These are phyloP conservation scores for Lethrus apterus DNA, from an alignment of 1,140 invertebrate species.

Conservation along the genomic window DNA sequence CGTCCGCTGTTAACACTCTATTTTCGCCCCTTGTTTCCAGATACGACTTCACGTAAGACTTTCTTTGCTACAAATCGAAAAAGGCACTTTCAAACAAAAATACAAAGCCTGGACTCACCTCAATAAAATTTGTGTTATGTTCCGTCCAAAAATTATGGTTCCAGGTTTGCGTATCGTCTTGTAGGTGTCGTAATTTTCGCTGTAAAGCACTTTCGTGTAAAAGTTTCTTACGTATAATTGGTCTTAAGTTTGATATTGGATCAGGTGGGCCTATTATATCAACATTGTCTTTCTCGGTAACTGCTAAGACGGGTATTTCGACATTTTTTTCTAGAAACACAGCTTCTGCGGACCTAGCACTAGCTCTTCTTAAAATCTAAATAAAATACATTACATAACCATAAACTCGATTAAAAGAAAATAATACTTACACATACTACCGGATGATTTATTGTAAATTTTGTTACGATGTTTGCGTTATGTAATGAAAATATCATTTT, in stretches of 20 bases:
- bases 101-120: slow-evolving; percentile 39
- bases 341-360: slow-evolving; percentile 16
- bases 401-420: too few species aligned
- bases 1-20: slow-evolving; percentile 58
- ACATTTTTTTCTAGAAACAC: slow-evolving; percentile 28
- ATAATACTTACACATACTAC: too few species aligned
- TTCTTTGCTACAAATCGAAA: slow-evolving; percentile 51
- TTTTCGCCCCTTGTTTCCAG: slow-evolving; percentile 40
- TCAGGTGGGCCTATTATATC: slow-evolving; percentile 69
- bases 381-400: too few species aligned
- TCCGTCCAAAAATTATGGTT: slow-evolving; percentile 74
- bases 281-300: slow-evolving; percentile 31
- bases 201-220: slow-evolving; percentile 59
- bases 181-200: slow-evolving; percentile 52
- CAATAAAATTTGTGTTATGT: slow-evolving; percentile 64
- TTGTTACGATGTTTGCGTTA: too few species aligned
- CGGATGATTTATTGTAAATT: too few species aligned
- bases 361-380: too few species aligned
- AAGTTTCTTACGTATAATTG: slow-evolving; percentile 56
- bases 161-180: slow-evolving; percentile 66
- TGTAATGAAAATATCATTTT: too few species aligned
- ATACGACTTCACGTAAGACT: slow-evolving; percentile 52
- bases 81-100: slow-evolving; percentile 5
- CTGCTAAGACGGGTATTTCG: slow-evolving; percentile 32
- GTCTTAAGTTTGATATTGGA: slow-evolving; percentile 67